phyloP scores from a whole-genome alignment of 2,113 vertebrate species.

The Hyaena hyaena region DNA sequence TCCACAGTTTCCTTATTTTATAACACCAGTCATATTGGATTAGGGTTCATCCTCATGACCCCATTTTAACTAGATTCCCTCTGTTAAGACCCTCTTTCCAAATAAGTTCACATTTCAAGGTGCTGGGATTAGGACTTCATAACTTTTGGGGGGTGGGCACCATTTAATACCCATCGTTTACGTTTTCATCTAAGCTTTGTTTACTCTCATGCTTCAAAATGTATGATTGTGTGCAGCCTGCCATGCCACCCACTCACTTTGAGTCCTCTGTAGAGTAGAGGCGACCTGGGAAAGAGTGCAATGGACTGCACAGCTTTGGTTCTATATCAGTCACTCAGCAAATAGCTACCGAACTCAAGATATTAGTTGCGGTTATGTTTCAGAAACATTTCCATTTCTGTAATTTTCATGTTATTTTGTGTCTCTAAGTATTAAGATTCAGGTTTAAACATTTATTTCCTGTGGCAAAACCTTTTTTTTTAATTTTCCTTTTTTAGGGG shows the following conservation, averaged over 20 bases:
- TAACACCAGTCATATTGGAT: not conserved
- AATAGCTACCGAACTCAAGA: not conserved
- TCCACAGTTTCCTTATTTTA: not conserved
- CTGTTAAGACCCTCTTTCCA: not conserved
- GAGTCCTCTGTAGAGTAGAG: not conserved
- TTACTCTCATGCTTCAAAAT: slow-evolving; percentile 22
- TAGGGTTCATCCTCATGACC: not conserved
- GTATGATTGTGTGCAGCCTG: not conserved
- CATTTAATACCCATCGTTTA: not conserved
- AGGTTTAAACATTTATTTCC: not conserved
- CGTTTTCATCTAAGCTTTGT: not conserved
- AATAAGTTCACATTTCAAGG: not conserved
- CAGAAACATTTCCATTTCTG: slow-evolving; percentile 37
- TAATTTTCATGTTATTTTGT: slow-evolving; percentile 39
- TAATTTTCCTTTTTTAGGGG: slow-evolving; percentile 67
- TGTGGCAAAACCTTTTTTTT: not conserved
- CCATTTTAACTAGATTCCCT: not conserved
- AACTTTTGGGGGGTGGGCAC: not conserved
- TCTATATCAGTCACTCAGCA: not conserved
- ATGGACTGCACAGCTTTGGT: not conserved
- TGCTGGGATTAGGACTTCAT: not conserved
- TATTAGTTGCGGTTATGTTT: not conserved
- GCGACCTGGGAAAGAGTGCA: not conserved
- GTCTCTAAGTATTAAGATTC: not conserved
- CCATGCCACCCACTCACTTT: not conserved